Evolutionary conservation across 2,797 vertebrate species (phyloP).

Genomic region (Enteromius mattozi): DNA sequence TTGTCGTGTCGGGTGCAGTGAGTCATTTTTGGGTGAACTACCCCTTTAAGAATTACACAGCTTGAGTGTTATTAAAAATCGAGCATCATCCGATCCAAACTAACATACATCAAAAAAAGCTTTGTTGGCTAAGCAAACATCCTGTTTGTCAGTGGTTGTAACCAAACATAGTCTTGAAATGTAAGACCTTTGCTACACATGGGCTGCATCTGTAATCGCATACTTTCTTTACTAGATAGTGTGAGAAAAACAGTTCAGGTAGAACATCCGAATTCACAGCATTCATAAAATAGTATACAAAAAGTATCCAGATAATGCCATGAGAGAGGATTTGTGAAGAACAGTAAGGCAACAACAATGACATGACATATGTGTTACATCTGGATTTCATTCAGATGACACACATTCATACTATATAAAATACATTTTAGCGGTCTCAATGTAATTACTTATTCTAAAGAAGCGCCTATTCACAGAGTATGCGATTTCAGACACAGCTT

Average conservation of each 20-base stretch:
- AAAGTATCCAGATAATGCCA: neutral
- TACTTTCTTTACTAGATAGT: neutral
- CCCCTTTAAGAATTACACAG: neutral
- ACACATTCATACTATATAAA: neutral
- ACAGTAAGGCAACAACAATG: neutral
- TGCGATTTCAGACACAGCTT: neutral
- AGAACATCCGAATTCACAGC: neutral
- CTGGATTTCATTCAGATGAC: neutral
- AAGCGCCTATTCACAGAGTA: neutral
- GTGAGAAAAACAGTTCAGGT: neutral
- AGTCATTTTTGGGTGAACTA: neutral
- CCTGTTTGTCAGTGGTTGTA: neutral
- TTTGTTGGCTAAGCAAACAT: neutral
- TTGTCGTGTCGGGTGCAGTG: no score
- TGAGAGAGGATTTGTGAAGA: neutral
- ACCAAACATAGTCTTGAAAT: conserved; percentile 1
- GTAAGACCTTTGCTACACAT: neutral
- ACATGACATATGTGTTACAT: neutral
- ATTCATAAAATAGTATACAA: neutral
- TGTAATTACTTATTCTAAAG: neutral
- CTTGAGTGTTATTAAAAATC: neutral
- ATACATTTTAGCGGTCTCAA: neutral
- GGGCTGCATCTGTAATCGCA: neutral
- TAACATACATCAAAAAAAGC: neutral
- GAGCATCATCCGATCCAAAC: neutral